Evolutionary conservation across 2,113 vertebrate genomes (phyloP).

Genomic region (Rhabdomys dilectus): DNA sequence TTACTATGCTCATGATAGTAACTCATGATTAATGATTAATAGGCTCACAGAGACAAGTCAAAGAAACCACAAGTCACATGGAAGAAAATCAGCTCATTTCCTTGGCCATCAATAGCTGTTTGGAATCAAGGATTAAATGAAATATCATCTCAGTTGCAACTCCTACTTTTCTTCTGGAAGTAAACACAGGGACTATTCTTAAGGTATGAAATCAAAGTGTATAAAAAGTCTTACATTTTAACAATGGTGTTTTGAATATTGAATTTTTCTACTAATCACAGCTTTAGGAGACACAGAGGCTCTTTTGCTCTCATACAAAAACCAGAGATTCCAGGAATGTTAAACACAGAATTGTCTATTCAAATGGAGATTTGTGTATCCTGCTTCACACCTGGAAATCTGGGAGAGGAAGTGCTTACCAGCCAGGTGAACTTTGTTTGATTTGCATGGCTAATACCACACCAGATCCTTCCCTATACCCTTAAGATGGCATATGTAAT

Average conservation of each 20-base stretch:
- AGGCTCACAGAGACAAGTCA: not conserved
- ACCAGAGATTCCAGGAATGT: not conserved
- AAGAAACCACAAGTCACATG: not conserved
- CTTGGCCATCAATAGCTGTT: conserved; percentile 55
- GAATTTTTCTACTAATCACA: not conserved
- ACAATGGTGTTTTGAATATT: not conserved
- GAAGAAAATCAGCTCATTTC: conserved; percentile 64
- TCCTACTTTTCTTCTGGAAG: not conserved
- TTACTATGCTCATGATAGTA: not conserved
- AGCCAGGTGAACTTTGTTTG: not conserved
- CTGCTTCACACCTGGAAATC: too few species aligned
- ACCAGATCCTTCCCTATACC: too few species aligned
- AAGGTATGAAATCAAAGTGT: conserved; percentile 57
- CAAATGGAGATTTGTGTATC: not conserved
- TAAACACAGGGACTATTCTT: conserved; percentile 52
- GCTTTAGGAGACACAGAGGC: not conserved
- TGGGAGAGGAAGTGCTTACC: too few species aligned
- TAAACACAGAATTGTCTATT: not conserved
- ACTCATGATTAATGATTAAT: not conserved
- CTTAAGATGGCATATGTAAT: not conserved
- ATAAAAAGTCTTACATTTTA: conserved; percentile 3
- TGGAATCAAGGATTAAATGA: conserved; percentile 50
- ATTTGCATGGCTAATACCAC: too few species aligned
- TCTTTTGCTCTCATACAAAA: not conserved
- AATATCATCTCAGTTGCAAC: conserved; percentile 41